Evolutionary conservation across 2,888 invertebrate species (phyloP).

Genomic region (Corbicula japonica): DNA sequence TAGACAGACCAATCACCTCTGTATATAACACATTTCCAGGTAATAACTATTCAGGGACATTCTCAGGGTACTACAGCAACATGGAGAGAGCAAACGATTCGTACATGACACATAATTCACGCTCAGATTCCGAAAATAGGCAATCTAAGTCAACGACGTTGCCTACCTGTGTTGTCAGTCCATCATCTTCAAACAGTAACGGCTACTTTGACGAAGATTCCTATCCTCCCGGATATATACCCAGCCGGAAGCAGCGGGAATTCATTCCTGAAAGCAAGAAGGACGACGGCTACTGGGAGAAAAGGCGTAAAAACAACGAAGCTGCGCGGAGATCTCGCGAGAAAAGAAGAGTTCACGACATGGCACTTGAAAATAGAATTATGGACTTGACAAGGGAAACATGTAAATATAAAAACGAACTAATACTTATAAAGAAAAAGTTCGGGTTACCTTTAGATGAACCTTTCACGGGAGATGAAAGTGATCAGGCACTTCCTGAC

Average conservation of each 20-base stretch:
- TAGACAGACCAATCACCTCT: conserved; percentile 18
- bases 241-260: conserved; percentile 96
- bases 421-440: conserved; percentile 96
- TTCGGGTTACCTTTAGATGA: conserved; percentile 81
- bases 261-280: conserved; percentile 98
- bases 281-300: conserved; percentile 99
- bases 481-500: conserved; percentile 16
- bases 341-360: conserved; percentile 97
- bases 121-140: conserved; percentile 43
- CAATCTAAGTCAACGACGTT: conserved; percentile 54
- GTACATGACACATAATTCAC: conserved; percentile 22
- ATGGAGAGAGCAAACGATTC: conserved; percentile 21
- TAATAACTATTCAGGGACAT: conserved; percentile 38
- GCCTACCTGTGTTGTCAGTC: conserved; percentile 72
- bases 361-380: conserved; percentile 97
- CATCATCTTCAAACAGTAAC: conserved; percentile 63
- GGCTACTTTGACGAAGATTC: conserved; percentile 42
- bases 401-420: conserved; percentile 96
- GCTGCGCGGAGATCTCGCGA: conserved; percentile 98
- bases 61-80: conserved; percentile 3
- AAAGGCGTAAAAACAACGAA: conserved; percentile 97
- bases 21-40: conserved; percentile 33
- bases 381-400: conserved; percentile 98
- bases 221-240: conserved; percentile 62
- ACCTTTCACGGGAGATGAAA: conserved; percentile 60